phyloP scores from a whole-genome alignment of 2,888 invertebrate genomes.

The Gandaritis pyraliata region DNA sequence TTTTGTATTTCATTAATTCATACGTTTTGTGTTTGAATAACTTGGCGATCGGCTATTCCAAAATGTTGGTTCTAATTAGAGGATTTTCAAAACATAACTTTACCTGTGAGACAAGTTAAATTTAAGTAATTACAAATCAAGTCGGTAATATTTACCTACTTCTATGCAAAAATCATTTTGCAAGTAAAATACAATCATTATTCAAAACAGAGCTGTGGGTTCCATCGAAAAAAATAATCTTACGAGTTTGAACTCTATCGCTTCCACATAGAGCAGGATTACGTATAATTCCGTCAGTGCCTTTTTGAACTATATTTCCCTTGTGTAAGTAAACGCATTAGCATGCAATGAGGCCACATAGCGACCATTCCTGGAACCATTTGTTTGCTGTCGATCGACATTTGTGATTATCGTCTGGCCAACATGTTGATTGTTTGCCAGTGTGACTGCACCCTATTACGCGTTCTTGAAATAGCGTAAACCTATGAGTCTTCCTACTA shows the following conservation, averaged over 20 bases:
- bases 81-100: too few species aligned
- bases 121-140: too few species aligned
- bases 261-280: slow-evolving; percentile 13
- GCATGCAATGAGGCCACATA: slow-evolving; percentile 61
- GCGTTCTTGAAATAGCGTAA: slow-evolving; percentile 39
- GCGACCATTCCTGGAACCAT: slow-evolving; percentile 58
- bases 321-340: slow-evolving; percentile 60
- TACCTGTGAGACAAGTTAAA: too few species aligned
- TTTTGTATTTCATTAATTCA: too few species aligned
- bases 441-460: slow-evolving; percentile 37
- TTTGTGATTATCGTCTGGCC: slow-evolving; percentile 48
- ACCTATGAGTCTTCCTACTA: slow-evolving; percentile 17
- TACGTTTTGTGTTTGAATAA: too few species aligned
- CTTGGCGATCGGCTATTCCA: too few species aligned
- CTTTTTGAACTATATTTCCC: slow-evolving; percentile 34
- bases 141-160: slow-evolving; percentile 7
- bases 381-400: slow-evolving; percentile 62
- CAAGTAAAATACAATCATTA: slow-evolving; percentile 15
- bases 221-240: background rate
- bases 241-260: slow-evolving; percentile 20
- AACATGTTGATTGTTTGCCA: slow-evolving; percentile 58
- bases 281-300: slow-evolving; percentile 19
- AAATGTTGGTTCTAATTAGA: too few species aligned
- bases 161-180: too few species aligned
- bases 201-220: slow-evolving; percentile 5